A percentile compares a stretch with the other conserved stretches of the same genome.
Conservation (phyloP, 1,140 invertebrate genomes). For the Pseudoatta argentina region DNA sequence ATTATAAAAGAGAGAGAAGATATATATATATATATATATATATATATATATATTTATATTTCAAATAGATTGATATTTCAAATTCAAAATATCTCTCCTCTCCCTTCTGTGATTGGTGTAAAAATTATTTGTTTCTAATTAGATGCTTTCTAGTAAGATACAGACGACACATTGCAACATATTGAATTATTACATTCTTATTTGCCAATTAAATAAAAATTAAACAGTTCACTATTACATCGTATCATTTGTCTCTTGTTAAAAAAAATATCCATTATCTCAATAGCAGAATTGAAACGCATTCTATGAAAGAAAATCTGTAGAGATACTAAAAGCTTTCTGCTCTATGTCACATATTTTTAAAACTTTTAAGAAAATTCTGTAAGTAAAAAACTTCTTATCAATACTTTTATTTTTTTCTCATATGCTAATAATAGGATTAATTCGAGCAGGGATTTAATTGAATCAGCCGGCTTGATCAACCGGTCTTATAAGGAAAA, state of each 20-base stretch:
- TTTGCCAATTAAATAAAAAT: too few species aligned
- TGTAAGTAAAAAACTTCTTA: not conserved
- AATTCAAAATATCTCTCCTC: not conserved
- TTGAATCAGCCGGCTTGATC: not conserved
- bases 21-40: too few species aligned
- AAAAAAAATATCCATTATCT: not conserved
- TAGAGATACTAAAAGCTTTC: not conserved
- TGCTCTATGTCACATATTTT: not conserved
- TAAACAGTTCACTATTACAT: too few species aligned
- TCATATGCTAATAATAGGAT: not conserved
- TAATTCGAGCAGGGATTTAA: not conserved
- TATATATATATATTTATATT: not conserved
- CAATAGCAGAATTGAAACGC: not conserved
- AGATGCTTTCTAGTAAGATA: too few species aligned
- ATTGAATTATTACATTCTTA: too few species aligned
- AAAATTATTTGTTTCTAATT: not conserved
- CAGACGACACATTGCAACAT: too few species aligned
- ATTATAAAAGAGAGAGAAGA: not conserved
- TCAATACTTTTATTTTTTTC: not conserved
- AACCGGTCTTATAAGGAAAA: slow-evolving; percentile 32
- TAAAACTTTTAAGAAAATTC: not conserved
- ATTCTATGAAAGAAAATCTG: not conserved
- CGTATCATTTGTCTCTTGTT: too few species aligned
- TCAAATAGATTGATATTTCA: not conserved
- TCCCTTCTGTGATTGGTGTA: not conserved